Evolutionary conservation across 2,113 vertebrate species (phyloP), one percentile per base, ranked within the genome.

Genomic region (Ochotona curzoniae): DNA sequence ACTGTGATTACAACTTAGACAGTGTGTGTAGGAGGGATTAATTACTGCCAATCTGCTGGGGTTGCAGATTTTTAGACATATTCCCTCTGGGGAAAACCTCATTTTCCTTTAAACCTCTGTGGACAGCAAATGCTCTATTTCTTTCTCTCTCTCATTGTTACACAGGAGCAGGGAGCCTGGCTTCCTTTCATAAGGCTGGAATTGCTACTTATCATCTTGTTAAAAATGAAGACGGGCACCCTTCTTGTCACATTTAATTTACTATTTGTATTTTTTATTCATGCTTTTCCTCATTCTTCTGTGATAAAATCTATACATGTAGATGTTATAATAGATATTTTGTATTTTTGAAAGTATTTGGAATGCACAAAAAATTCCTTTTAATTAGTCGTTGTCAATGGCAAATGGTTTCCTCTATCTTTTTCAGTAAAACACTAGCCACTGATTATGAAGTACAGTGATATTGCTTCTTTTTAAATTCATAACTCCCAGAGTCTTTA

Each of bases 271-370:
- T 61, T 61, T 79, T 78, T 60, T 28, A 20, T 35, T 9, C 49
- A 85, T 83, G 30, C 63, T 91, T 86, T 88, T 73, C 51, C 35
- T 66, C 30, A 38, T 79, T 78, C 49, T 85, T 75, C 76, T 30
- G 60, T 69, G 86, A 90, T n/a, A 47, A 47, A 90, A 60, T 10
- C 18, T 86, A 26, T 28, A 20, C 2, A 5, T n/a, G 10, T 11
- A 93, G 71, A 30, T 28, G 60, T 32, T 35, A 5, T 23, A 8
- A 4, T 70, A 51, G 49, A 5, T 49, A 23, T n/a, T 75, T 83
- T 82, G 28, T 57, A 71, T 74, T 70, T 80, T 21, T 30, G 70
- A 71, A 80, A 67, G 69, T 8, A 25, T 82, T 90, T 47, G 44
- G 9, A 63, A 20, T 60, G 15, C 13, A 14, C 54, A 57, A 64